These are phyloP conservation scores for Panonychus citri DNA, from an alignment of 1,140 invertebrate species.

Conservation along the genomic window DNA sequence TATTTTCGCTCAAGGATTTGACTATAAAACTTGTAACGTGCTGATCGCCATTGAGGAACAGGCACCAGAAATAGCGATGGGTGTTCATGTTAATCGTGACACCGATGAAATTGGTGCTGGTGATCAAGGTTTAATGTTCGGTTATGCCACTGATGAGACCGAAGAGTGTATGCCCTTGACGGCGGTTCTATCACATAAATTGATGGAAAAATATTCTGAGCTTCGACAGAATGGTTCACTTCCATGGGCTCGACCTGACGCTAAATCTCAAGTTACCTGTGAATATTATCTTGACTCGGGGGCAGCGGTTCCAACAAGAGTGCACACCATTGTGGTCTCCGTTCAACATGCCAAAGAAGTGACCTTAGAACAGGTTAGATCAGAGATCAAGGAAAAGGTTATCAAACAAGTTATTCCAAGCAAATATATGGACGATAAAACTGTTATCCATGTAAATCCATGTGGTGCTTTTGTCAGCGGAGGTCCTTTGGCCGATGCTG, in stretches of 20 bases:
- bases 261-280: constrained; percentile 31
- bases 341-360: constrained; percentile 88
- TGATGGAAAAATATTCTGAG: constrained; percentile 29
- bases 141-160: constrained; percentile 29
- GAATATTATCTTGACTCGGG: constrained; percentile 30
- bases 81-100: constrained; percentile 71
- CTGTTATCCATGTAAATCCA: constrained; percentile 86
- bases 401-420: constrained; percentile 74
- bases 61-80: constrained; percentile 84
- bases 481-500: constrained; percentile 86
- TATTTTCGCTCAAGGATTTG: constrained; percentile 39
- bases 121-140: constrained; percentile 51
- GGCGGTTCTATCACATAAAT: constrained; percentile 30
- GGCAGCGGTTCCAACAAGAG: constrained; percentile 68
- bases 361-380: constrained; percentile 51
- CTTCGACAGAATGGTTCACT: constrained; percentile 27
- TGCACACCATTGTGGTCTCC: constrained; percentile 92
- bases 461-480: constrained; percentile 87
- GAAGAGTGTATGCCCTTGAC: constrained; percentile 37
- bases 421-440: constrained; percentile 70
- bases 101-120: constrained; percentile 96
- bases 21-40: constrained; percentile 96
- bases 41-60: constrained; percentile 93
- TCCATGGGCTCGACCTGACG: constrained; percentile 32
- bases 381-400: constrained; percentile 70